Evolutionary conservation across 2,888 invertebrate species (phyloP).

Genomic region (Tupiocoris notatus): DNA sequence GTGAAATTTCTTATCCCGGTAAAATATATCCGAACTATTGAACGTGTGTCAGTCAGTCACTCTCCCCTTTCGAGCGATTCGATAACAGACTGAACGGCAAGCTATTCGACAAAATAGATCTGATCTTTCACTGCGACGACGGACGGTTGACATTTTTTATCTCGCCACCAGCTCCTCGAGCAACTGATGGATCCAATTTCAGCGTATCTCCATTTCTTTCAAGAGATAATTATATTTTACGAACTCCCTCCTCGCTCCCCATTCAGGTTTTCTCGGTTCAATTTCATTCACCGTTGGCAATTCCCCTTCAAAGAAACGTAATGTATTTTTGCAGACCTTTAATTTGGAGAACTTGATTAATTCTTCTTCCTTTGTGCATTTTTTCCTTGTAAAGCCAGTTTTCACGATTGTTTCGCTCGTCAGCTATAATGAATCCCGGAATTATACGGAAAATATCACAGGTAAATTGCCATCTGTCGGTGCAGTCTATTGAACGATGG

Average conservation of each 20-base stretch:
- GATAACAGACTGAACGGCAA: too few species aligned
- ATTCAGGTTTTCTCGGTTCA: background rate
- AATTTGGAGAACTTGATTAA: background rate
- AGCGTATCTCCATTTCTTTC: background rate
- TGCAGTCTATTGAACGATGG: too few species aligned
- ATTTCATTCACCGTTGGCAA: background rate
- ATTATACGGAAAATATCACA: too few species aligned
- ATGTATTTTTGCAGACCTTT: background rate
- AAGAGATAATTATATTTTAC: background rate
- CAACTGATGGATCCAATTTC: background rate
- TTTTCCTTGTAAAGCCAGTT: background rate
- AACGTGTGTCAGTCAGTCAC: too few species aligned
- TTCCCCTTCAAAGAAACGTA: background rate
- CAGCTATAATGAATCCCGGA: too few species aligned
- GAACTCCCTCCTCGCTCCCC: background rate
- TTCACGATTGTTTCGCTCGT: background rate
- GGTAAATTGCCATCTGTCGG: too few species aligned
- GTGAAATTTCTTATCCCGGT: too few species aligned
- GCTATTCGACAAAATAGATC: too few species aligned
- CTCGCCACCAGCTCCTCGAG: background rate
- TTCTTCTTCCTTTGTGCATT: background rate
- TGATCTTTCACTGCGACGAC: background rate
- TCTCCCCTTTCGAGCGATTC: too few species aligned
- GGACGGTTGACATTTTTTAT: background rate
- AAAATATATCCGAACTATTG: too few species aligned